phyloP scores from a whole-genome alignment of 2,113 vertebrate genomes.

The Nicator chloris region DNA sequence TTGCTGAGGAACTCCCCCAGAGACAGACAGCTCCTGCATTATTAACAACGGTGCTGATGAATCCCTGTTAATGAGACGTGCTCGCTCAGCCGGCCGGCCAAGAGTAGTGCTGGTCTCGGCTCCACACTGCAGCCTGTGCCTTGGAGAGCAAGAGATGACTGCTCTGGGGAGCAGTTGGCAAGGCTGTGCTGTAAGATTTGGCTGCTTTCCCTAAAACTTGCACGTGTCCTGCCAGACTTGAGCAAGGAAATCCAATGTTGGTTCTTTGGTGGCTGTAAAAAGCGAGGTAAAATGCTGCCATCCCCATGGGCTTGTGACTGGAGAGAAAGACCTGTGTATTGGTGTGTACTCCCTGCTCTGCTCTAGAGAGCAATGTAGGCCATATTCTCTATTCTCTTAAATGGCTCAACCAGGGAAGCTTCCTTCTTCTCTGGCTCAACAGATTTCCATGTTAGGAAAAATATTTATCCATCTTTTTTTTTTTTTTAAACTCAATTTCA shows the following conservation, averaged over 20 bases:
- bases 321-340: background rate
- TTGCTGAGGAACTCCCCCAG: conserved; percentile 49
- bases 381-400: background rate
- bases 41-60: conserved; percentile 53
- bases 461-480: background rate
- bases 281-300: background rate
- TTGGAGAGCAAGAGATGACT: background rate
- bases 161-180: background rate
- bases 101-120: background rate
- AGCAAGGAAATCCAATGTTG: background rate
- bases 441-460: conserved; percentile 2
- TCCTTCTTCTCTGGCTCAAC: background rate
- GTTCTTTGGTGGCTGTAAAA: background rate
- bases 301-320: background rate
- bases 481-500: background rate
- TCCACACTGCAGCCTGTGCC: background rate
- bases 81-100: background rate
- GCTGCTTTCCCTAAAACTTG: background rate
- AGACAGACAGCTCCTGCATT: conserved; percentile 60
- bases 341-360: background rate
- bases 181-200: background rate
- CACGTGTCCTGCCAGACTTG: background rate
- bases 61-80: conserved; percentile 47
- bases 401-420: background rate
- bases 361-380: background rate